Conservation (phyloP, 2,797 vertebrate species). For the Picus viridis region DNA sequence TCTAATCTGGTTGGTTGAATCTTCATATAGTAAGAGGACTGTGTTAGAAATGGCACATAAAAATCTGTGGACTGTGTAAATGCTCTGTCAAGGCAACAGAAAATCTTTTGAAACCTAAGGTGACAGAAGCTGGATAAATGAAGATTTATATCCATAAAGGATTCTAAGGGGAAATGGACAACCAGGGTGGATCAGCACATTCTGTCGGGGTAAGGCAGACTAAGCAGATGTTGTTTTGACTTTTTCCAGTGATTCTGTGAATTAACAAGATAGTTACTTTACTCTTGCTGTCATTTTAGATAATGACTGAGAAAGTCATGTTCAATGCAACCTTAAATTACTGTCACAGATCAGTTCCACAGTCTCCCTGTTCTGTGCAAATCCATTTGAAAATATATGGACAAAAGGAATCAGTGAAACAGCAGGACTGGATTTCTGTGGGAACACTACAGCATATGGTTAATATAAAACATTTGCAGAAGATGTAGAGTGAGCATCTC, state of each 20-base stretch:
- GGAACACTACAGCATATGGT: not conserved
- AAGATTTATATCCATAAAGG: constrained; percentile 1
- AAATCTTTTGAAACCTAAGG: constrained; percentile 33
- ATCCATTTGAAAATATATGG: not conserved
- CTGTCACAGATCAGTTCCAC: not conserved
- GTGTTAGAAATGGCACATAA: constrained; percentile 10
- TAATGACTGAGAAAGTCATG: not conserved
- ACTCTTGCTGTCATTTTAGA: constrained; percentile 30
- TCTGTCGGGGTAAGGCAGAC: not conserved
- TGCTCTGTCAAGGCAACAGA: constrained; percentile 39
- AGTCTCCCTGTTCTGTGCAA: not conserved
- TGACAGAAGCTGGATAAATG: not conserved
- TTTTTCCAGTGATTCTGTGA: constrained; percentile 41
- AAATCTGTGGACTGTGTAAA: constrained; percentile 47
- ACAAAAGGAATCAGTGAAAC: not conserved
- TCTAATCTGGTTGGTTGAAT: not conserved
- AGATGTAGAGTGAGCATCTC: not conserved
- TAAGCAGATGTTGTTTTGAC: constrained; percentile 11
- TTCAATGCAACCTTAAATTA: not conserved
- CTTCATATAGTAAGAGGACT: constrained; percentile 17
- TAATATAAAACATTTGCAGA: not conserved
- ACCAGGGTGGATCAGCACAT: not conserved
- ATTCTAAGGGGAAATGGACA: not conserved
- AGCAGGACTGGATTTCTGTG: not conserved
- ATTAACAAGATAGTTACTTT: constrained; percentile 15